Conservation (phyloP, 92 coral and sea anemone genomes). For the Heteractis magnifica region DNA sequence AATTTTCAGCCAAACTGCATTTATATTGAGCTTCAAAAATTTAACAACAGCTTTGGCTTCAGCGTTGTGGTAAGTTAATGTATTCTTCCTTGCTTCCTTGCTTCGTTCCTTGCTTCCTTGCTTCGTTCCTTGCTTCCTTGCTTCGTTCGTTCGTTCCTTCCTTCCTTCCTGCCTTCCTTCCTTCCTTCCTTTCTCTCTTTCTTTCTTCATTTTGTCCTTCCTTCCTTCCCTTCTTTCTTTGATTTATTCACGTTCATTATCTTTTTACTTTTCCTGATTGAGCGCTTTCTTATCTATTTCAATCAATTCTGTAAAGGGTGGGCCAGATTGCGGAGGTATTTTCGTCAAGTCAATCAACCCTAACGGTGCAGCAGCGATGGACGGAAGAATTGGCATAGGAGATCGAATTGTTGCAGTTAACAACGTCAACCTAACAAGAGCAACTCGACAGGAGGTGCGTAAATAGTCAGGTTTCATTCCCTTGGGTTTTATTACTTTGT, state of each 20-base stretch:
- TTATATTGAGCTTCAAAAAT: constrained; percentile 86
- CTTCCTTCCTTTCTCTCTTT: not conserved
- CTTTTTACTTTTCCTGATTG: not conserved
- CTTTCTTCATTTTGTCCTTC: not conserved
- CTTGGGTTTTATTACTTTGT: no score
- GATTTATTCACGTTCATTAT: not conserved
- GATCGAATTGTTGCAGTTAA: constrained; percentile 93
- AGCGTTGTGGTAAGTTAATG: constrained; percentile 90
- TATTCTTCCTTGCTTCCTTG: not conserved
- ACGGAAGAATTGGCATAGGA: constrained; percentile 86
- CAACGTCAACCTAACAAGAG: constrained; percentile 76
- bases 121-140: not conserved
- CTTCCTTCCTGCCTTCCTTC: not conserved
- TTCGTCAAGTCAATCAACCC: constrained; percentile 94
- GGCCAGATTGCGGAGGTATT: constrained; percentile 94
- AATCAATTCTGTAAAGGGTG: constrained; percentile 60
- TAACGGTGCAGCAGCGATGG: constrained; percentile 96
- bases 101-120: not conserved
- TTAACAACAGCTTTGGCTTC: constrained; percentile 93
- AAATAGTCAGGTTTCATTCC: not conserved
- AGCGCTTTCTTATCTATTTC: not conserved
- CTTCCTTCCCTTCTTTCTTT: not conserved
- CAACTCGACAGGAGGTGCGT: constrained; percentile 85
- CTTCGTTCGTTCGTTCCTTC: not conserved
- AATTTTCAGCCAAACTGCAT: constrained; percentile 86